Evolutionary conservation across 2,888 invertebrate genomes (phyloP).

Genomic region (Ochropleura plecta): DNA sequence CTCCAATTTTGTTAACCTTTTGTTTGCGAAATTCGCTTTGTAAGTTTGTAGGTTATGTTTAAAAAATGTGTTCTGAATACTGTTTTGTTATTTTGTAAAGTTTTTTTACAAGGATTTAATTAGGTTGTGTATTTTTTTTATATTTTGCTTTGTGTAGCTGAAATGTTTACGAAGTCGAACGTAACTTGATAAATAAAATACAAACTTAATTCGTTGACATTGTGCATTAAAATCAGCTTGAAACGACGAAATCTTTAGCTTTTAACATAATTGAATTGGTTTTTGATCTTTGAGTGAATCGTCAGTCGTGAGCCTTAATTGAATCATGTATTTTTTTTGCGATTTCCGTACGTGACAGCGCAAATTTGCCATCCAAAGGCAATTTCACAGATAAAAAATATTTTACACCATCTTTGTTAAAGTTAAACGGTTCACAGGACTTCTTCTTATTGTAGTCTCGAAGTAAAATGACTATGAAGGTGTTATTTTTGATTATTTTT

Average conservation of each 20-base stretch:
- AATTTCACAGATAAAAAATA: slow-evolving; percentile 36
- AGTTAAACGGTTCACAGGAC: slow-evolving; percentile 14
- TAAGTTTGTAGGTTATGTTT: slow-evolving; percentile 63
- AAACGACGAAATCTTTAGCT: slow-evolving; percentile 23
- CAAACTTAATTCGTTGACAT: neutral
- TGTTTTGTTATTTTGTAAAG: slow-evolving; percentile 29
- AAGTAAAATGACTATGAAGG: neutral
- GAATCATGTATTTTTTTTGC: slow-evolving; percentile 47
- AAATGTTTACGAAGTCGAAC: neutral
- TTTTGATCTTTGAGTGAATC: slow-evolving; percentile 39
- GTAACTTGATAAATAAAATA: neutral
- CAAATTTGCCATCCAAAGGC: slow-evolving; percentile 2
- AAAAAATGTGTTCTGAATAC: slow-evolving; percentile 52
- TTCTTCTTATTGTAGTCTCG: neutral
- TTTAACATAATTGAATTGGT: slow-evolving; percentile 41
- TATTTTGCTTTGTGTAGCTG: neutral
- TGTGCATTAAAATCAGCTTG: slow-evolving; percentile 14
- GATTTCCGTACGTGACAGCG: slow-evolving; percentile 42
- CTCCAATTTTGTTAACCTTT: slow-evolving; percentile 60
- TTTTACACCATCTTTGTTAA: slow-evolving; percentile 5
- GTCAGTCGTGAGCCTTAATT: slow-evolving; percentile 35
- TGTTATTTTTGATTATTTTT: neutral
- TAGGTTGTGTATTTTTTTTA: slow-evolving; percentile 23
- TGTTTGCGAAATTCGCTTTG: slow-evolving; percentile 65
- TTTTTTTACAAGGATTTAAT: slow-evolving; percentile 25